Base-by-base conservation (phyloP, 2,797 vertebrate species). In the Anisognathus igniventris region DNA sequence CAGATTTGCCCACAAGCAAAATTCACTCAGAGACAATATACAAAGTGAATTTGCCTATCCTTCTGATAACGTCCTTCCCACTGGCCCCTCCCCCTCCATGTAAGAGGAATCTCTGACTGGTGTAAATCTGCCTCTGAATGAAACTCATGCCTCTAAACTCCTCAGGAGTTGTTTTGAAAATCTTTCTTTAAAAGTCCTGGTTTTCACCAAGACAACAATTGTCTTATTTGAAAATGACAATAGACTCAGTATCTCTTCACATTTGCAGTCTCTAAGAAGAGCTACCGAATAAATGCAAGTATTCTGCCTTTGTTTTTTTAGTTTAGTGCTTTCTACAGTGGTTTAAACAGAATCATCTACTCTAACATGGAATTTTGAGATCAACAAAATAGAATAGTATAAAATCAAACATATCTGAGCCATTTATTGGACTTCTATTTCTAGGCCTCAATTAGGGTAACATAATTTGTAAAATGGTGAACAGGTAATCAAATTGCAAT, bases 401-500 rank as follows among this genome's bases (percentile, higher is more conserved):
- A 7, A 90, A 96, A 94, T 84, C 58, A 92, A 95, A 73, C 14
- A 89, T 70, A 70, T 93, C 60, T 93, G 37, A 88, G 66, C 5
- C 73, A 75, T 88, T 80, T 88, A 94, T 85, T 91, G 10, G 51
- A 66, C 81, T 93, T 93, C 81, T 94, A 93, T 89, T 92, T 91
- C 89, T 88, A 92, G 72, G 44, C 58, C 84, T 94, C 91, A 91
- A 39, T 91, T 94, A 95, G 35, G 81, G 33, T 61, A 94, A 92
- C 27, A 56, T 77, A 88, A 94, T 95, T 92, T 94, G 57, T 70
- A 91, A 92, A 95, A 92, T n/a, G 30, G 44, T 73, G 87, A 96
- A 91, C 85, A 94, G 70, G 58, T 92, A 93, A 94, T 96, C 89
- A 90, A 93, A 96, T 67, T 78, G 70, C 70, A 96, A 96, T 95